Percentiles rank a stretch among this genome's conserved stretches.
phyloP scores from a whole-genome alignment of 2,888 invertebrate genomes.

The Lycaena phlaeas region DNA sequence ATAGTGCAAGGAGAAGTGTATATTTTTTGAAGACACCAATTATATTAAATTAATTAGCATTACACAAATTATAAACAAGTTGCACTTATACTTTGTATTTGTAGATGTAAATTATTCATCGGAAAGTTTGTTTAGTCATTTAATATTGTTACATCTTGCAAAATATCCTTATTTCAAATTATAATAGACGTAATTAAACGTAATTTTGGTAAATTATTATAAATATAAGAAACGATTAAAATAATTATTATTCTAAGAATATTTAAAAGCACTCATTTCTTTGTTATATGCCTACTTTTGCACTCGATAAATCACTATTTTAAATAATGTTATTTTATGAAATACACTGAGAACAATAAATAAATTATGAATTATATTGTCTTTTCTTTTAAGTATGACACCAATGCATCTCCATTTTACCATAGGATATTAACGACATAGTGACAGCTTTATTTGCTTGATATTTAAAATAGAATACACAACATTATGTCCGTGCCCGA shows the following conservation, averaged over 20 bases:
- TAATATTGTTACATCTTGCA: background rate
- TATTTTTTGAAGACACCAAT: background rate
- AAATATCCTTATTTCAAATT: background rate
- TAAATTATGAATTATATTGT: constrained; percentile 33
- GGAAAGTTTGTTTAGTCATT: background rate
- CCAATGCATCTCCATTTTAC: too few species aligned
- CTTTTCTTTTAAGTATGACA: background rate
- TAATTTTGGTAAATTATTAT: constrained; percentile 4
- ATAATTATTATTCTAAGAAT: background rate
- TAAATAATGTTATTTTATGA: constrained; percentile 56
- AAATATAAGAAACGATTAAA: background rate
- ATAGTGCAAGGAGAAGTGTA: background rate
- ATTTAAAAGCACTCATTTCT: constrained; percentile 50
- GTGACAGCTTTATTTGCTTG: too few species aligned
- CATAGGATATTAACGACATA: too few species aligned
- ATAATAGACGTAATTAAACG: background rate
- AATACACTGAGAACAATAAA: constrained; percentile 63
- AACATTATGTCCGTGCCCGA: too few species aligned
- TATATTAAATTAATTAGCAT: background rate
- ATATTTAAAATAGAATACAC: too few species aligned
- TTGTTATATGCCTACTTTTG: constrained; percentile 62
- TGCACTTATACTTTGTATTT: background rate
- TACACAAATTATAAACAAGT: background rate
- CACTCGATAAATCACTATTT: constrained; percentile 66
- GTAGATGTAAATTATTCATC: too few species aligned